Base-by-base conservation (phyloP, 2,888 invertebrate genomes). In the Cremastinae sp. region DNA sequence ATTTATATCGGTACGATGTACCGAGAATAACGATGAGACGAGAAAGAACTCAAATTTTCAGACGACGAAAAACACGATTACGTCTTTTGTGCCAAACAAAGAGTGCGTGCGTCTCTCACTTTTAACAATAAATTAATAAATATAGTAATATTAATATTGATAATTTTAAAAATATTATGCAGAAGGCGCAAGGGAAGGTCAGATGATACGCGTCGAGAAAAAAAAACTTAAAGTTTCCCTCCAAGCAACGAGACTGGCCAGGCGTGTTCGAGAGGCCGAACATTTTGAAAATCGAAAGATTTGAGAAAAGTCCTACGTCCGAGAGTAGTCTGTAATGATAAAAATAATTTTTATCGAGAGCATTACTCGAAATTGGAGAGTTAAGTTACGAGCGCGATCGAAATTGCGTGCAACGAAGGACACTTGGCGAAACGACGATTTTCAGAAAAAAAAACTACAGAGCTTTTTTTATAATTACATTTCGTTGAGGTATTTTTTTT, bases 261-360 rank as follows among this genome's bases (percentile, higher is more conserved):
- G 82, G 78, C 73, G 75, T 80, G 53, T 80, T 82, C 79, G 82
- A 78, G 69, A 65, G 80, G 79, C 82, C 83, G 82, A 80, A 73
- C 28, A 28, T 28, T 28, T 28, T 28, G 28, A 28, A 5, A 28
- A 28, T 28, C 28, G 2, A 22, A 43, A 41, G 14, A 49, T 36
- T 38, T 34, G 47, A 28, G n/a, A 62, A 34, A 62, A 47, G 5
- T 28, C 28, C 2, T 28, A 28, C 28, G 28, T 28, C 28, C 5
- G 5, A 28, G 54, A 56, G 9, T 47, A 68, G 34, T n/a, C n/a
- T n/a, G 14, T 38, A 38, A 28, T 28, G 5, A 2, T 3, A 38
- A 56, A 56, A n/a, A 16, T 41, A 28, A 34, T 68, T 58, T 38
- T 22, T 43, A 34, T 18, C 9, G 28, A 59, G 1, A 70, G 53